Percentiles rank a stretch among this genome's conserved stretches.
phyloP scores from a whole-genome alignment of 2,797 vertebrate species.

The Platyrinchus mystaceus region DNA sequence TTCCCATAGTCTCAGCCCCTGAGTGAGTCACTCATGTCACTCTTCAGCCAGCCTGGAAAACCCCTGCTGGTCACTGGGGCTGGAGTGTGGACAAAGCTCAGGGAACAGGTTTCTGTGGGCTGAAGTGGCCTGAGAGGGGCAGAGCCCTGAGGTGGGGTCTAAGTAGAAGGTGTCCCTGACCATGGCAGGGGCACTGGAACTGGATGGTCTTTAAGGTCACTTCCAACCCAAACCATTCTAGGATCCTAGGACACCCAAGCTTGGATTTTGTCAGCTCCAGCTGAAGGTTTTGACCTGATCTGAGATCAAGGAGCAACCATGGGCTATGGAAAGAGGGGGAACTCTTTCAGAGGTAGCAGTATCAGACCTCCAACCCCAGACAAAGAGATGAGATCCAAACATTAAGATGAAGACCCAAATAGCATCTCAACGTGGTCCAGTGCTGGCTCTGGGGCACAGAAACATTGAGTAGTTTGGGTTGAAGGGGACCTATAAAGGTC shows the following conservation, averaged over 20 bases:
- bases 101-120: background rate
- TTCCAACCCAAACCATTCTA: background rate
- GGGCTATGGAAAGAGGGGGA: background rate
- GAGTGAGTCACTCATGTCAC: accelerated
- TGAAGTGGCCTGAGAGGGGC: background rate
- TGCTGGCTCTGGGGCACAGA: background rate
- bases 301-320: background rate
- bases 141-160: background rate
- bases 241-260: background rate
- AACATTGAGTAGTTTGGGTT: background rate
- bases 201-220: background rate
- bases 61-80: background rate
- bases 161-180: background rate
- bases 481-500: background rate
- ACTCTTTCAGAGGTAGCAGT: background rate
- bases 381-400: background rate
- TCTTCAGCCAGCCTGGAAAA: background rate
- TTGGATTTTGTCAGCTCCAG: background rate
- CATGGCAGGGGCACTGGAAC: background rate
- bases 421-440: accelerated
- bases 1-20: background rate
- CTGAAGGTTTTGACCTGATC: background rate
- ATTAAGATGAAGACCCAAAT: background rate
- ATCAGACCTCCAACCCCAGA: too few relatives aligned
- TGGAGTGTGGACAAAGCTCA: background rate